phyloP scores from a whole-genome alignment of 2,113 vertebrate genomes.

The Hippocampus guttulatus region DNA sequence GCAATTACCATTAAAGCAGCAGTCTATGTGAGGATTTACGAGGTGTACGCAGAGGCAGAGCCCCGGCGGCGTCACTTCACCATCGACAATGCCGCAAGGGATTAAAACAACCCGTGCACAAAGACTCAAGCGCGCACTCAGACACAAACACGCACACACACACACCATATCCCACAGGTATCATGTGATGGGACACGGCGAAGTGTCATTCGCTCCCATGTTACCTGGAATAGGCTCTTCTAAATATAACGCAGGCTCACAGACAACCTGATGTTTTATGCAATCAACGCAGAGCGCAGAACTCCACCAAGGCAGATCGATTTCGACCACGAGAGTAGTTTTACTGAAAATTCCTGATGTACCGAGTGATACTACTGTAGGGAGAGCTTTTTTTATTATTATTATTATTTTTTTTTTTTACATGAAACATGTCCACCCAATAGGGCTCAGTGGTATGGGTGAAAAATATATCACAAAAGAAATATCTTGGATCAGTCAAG shows the following conservation, averaged over 20 bases:
- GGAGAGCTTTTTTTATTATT: too few species aligned
- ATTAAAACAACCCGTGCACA: conserved; percentile 21
- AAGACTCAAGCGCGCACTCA: background rate
- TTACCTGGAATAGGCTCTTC: conserved; percentile 20
- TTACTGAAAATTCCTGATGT: background rate
- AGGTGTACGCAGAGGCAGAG: conserved; percentile 42
- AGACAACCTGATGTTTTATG: background rate
- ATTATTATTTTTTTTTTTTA: too few species aligned
- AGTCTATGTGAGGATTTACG: conserved; percentile 46
- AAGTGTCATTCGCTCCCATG: conserved; percentile 38
- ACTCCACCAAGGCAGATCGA: background rate
- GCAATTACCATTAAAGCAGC: conserved; percentile 56
- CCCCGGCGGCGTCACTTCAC: conserved; percentile 32
- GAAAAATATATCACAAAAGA: too few species aligned
- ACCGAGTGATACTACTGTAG: too few species aligned
- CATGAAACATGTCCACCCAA: too few species aligned
- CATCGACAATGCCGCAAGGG: conserved; percentile 40
- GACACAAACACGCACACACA: background rate
- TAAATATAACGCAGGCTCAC: conserved; percentile 17
- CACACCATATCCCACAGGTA: conserved; percentile 19
- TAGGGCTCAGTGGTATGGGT: too few species aligned
- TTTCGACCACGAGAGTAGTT: background rate
- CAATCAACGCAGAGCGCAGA: background rate
- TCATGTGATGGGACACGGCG: conserved; percentile 17
- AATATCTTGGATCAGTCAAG: too few species aligned